Evolutionary conservation across 2,797 vertebrate species (phyloP).

Genomic region (Poeciliopsis gracilis): DNA sequence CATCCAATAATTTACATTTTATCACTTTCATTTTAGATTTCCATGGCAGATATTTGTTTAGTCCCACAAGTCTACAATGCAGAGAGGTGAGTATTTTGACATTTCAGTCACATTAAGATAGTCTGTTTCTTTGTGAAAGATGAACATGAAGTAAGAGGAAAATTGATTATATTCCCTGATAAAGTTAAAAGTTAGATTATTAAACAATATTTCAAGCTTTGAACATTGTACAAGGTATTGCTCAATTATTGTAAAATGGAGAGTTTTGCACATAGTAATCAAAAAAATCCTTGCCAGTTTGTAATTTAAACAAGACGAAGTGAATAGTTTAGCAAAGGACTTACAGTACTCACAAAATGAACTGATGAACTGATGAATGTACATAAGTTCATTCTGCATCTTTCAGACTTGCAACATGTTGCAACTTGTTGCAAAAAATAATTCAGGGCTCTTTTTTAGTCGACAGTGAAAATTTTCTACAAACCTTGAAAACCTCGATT

Average conservation of each 20-base stretch:
- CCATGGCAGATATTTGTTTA: conserved; percentile 96
- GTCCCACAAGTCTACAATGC: conserved; percentile 96
- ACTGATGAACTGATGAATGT: not conserved
- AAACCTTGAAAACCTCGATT: too few relatives aligned
- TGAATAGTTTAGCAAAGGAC: not conserved
- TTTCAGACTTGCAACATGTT: too few relatives aligned
- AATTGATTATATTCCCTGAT: not conserved
- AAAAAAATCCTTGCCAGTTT: not conserved
- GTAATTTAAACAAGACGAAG: not conserved
- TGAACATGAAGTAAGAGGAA: not conserved
- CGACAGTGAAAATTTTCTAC: too few relatives aligned
- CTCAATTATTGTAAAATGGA: not conserved
- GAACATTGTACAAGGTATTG: not conserved
- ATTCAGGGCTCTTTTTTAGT: too few relatives aligned
- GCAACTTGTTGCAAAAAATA: too few relatives aligned
- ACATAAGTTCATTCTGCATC: not conserved
- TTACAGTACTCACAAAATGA: not conserved
- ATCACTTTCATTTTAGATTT: conserved; percentile 81
- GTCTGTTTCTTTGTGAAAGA: not conserved
- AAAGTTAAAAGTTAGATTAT: not conserved
- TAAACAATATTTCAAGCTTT: not conserved
- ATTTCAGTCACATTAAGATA: not conserved
- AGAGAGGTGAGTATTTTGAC: conserved; percentile 82
- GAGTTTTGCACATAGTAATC: not conserved
- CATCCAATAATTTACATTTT: conserved; percentile 7